A percentile compares a stretch with the other conserved stretches of the same genome.
Conservation (phyloP, 2,113 vertebrate species). For the Vulpes lagopus region DNA sequence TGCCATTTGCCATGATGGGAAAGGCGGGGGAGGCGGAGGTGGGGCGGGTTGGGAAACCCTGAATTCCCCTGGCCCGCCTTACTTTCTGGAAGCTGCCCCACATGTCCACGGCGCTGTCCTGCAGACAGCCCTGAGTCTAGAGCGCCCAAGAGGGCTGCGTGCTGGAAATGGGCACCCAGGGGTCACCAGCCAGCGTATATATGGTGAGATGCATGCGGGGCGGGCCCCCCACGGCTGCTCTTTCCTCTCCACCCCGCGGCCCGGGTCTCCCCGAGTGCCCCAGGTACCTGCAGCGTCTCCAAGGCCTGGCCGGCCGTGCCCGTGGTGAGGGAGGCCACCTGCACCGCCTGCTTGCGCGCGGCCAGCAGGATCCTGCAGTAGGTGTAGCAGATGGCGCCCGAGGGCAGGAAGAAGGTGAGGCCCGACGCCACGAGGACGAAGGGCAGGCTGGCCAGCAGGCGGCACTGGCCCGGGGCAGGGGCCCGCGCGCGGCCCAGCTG, state of each 20-base stretch:
- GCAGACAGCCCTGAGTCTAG: background rate
- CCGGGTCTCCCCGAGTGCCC: background rate
- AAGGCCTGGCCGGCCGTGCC: conserved; percentile 81
- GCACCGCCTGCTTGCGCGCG: conserved; percentile 93
- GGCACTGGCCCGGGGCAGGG: conserved; percentile 89
- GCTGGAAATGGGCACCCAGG: background rate
- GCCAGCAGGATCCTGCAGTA: conserved; percentile 96
- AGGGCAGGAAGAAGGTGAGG: conserved; percentile 97
- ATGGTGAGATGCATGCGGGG: background rate
- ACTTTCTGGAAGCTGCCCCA: background rate
- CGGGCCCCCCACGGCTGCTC: background rate
- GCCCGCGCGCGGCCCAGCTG: conserved; percentile 85
- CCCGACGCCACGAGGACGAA: conserved; percentile 96
- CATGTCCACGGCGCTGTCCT: background rate
- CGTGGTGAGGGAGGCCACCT: conserved; percentile 94
- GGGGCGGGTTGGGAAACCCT: fast-evolving
- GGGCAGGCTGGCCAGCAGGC: conserved; percentile 94
- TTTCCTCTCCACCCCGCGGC: background rate
- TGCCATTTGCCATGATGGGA: background rate
- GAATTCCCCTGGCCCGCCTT: background rate
- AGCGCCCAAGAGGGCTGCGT: background rate
- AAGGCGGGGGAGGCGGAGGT: background rate
- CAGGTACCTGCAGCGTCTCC: conserved; percentile 87
- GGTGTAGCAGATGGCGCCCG: conserved; percentile 97
- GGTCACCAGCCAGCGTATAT: background rate